Evolutionary conservation across 2,888 invertebrate species (phyloP), one percentile per base, ranked within the genome.

Genomic region (Camponotus fellah): DNA sequence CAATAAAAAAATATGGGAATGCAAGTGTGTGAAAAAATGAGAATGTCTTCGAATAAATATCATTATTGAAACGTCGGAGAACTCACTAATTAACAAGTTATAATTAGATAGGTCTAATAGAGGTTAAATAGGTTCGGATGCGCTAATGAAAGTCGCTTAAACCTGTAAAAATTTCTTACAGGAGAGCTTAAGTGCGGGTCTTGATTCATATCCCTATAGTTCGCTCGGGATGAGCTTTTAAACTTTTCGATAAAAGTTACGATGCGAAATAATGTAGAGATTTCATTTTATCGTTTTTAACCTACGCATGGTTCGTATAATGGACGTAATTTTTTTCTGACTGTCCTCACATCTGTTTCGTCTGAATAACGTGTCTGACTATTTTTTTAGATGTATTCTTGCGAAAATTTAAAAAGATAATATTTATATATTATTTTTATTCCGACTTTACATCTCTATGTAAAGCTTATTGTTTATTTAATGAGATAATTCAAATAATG

Each of bases 231-330:
- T 14, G 58, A 58, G 43, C 46, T 72, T 69, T 72, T 46, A 60
- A 80, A 72, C 60, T 62, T 43, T 32, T 12, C 46, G 60, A 80
- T 79, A 72, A 62, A 80, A 72, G 46, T 60, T 80, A 60, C 60
- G 58, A 46, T n/a, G 72, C 60, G 72, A 72, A 80, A 72, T 80
- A 80, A 80, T 60, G 46, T 72, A 60, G 74, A 80, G 72, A 60
- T 80, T 72, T 80, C 60, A 72, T 80, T 69, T 72, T 46, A 26
- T 72, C 46, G 60, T 60, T 46, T 80, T 72, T 72, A 80, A 60
- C 60, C 14, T 17, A 69, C 34, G 14, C n/a, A 53, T 8, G 26
- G 21, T 37, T 72, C 60, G 46, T 26, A 53, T 68, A 80, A 71
- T 46, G 60, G 71, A 80, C 37, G 71, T 53, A 53, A 53, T 53